These are phyloP conservation scores for Paratrypauchen microcephalus DNA, from an alignment of 2,797 vertebrate species.

Conservation along the genomic window DNA sequence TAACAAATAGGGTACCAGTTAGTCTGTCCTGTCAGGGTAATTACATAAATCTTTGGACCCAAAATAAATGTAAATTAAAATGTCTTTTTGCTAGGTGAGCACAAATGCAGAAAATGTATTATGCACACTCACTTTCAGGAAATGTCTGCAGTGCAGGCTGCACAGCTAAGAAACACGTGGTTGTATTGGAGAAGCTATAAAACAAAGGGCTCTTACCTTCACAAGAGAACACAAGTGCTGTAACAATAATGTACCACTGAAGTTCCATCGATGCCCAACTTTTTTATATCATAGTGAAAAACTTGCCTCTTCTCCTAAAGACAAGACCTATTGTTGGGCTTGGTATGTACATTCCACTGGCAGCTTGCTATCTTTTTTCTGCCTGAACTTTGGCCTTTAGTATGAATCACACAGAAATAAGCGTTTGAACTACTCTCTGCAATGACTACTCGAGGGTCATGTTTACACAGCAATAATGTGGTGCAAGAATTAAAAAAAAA, in stretches of 20 bases:
- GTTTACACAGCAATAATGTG: too few relatives aligned
- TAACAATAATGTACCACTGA: not conserved
- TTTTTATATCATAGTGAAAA: not conserved
- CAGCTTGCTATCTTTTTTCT: not conserved
- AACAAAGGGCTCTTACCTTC: slow-evolving; percentile 22
- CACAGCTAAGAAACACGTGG: not conserved
- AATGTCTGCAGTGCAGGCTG: not conserved
- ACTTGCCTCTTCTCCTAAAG: not conserved
- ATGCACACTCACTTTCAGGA: not conserved
- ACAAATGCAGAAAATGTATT: not conserved
- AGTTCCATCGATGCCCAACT: slow-evolving; percentile 21
- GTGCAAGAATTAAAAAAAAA: too few relatives aligned
- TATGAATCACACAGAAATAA: not conserved
- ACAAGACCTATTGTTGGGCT: not conserved
- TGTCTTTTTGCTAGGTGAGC: not conserved
- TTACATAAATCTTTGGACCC: not conserved
- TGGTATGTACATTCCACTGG: not conserved
- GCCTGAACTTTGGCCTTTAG: not conserved
- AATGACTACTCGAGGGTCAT: not conserved
- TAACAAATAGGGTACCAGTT: not conserved
- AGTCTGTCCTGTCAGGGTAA: not conserved
- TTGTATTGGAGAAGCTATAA: not conserved
- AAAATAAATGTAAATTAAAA: too few relatives aligned
- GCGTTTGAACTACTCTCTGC: not conserved
- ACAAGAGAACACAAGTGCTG: slow-evolving; percentile 24